These are phyloP conservation scores for Carassius auratus DNA, from an alignment of 2,113 vertebrate genomes.

Conservation along the genomic window DNA sequence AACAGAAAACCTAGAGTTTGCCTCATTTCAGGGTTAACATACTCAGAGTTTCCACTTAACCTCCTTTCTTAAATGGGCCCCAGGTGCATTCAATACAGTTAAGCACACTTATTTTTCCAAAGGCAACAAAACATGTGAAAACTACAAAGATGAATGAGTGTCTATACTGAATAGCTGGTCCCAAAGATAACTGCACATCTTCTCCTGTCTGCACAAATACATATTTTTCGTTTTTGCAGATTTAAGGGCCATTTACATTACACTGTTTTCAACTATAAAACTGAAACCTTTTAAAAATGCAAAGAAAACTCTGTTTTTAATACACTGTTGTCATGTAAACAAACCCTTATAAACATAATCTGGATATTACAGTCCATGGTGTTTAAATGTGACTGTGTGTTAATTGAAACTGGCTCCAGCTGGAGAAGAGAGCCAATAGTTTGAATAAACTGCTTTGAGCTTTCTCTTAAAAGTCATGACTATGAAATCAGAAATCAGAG, in stretches of 20 bases:
- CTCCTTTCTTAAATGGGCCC: too few relatives aligned
- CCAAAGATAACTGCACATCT: neutral
- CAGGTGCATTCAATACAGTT: too few relatives aligned
- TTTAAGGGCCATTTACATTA: neutral
- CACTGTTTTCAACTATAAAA: too few relatives aligned
- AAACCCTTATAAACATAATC: neutral
- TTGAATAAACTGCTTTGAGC: neutral
- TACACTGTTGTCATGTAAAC: too few relatives aligned
- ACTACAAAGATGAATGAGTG: neutral
- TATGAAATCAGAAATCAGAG: neutral
- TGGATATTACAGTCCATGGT: neutral
- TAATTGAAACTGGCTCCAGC: neutral
- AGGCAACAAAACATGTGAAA: neutral
- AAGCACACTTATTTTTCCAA: too few relatives aligned
- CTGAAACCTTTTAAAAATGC: too few relatives aligned
- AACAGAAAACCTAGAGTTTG: too few relatives aligned
- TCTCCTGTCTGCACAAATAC: neutral
- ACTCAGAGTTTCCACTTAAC: too few relatives aligned
- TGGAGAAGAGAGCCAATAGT: neutral
- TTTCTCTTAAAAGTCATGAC: neutral
- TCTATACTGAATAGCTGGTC: neutral
- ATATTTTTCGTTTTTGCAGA: neutral
- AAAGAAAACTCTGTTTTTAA: too few relatives aligned
- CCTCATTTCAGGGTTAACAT: too few relatives aligned
- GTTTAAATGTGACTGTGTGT: neutral